phyloP scores from a whole-genome alignment of 2,113 vertebrate genomes.

The Pachypanchax playfairii region DNA sequence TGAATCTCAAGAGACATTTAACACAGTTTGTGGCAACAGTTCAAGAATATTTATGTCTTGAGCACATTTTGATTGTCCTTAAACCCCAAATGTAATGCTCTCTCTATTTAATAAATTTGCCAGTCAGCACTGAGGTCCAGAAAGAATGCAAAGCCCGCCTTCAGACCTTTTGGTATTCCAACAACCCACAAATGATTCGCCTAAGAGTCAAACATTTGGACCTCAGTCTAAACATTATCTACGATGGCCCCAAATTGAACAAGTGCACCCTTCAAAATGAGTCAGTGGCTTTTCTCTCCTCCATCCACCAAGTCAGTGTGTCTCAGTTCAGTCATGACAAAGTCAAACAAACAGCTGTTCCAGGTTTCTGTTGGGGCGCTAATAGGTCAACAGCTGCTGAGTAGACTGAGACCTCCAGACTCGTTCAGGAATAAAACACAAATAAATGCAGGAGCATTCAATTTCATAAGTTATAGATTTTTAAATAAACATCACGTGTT shows the following conservation, averaged over 20 bases:
- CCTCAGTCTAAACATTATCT: slow-evolving; percentile 64
- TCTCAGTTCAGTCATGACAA: slow-evolving; percentile 66
- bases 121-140: slow-evolving; percentile 64
- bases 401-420: slow-evolving; percentile 46
- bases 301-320: slow-evolving; percentile 31
- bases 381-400: slow-evolving; percentile 65
- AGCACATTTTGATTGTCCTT: slow-evolving; percentile 24
- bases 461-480: slow-evolving; percentile 77
- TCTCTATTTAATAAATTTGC: slow-evolving; percentile 48
- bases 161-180: slow-evolving; percentile 35
- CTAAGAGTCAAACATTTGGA: slow-evolving; percentile 41
- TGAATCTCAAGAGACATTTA: slow-evolving; percentile 1
- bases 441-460: slow-evolving; percentile 74
- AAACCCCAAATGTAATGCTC: slow-evolving; percentile 31
- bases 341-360: slow-evolving; percentile 69
- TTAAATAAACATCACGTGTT: slow-evolving; percentile 71
- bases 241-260: slow-evolving; percentile 62
- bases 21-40: slow-evolving; percentile 8
- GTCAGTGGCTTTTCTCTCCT: slow-evolving; percentile 40
- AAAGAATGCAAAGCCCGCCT: slow-evolving; percentile 55
- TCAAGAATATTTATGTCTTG: slow-evolving; percentile 9
- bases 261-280: slow-evolving; percentile 63
- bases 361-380: slow-evolving; percentile 57
- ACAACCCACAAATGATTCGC: slow-evolving; percentile 35
- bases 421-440: slow-evolving; percentile 53